These are phyloP conservation scores for Ochropacha duplaris DNA, from an alignment of 2,888 invertebrate genomes.

Conservation along the genomic window DNA sequence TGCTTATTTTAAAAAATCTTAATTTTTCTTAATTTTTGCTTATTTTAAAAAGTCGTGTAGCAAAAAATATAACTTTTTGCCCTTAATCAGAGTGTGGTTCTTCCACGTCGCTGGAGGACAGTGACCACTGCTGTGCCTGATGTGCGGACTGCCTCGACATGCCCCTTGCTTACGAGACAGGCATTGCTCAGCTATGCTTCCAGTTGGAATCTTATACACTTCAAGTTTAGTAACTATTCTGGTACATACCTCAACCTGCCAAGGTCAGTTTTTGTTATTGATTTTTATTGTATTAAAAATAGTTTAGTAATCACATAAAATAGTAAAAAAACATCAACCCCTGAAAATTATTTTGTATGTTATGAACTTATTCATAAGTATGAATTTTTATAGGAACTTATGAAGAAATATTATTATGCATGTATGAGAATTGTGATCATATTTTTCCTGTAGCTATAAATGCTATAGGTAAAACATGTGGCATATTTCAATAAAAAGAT, in stretches of 20 bases:
- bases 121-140: slow-evolving; percentile 85
- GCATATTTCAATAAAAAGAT: background rate
- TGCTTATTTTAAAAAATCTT: too few species aligned
- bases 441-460: background rate
- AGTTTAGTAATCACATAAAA: too few species aligned
- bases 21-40: too few species aligned
- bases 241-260: slow-evolving; percentile 94
- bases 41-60: background rate
- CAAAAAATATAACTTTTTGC: slow-evolving; percentile 5
- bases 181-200: slow-evolving; percentile 89
- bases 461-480: background rate
- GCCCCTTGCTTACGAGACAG: slow-evolving; percentile 84
- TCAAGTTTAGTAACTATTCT: slow-evolving; percentile 94
- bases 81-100: slow-evolving; percentile 86
- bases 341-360: too few species aligned
- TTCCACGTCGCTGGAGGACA: slow-evolving; percentile 91
- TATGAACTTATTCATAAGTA: too few species aligned
- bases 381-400: too few species aligned
- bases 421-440: too few species aligned
- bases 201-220: slow-evolving; percentile 95
- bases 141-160: slow-evolving; percentile 74
- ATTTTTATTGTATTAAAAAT: background rate
- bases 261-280: slow-evolving; percentile 75
- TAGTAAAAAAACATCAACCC: too few species aligned
- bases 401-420: too few species aligned